Evolutionary conservation across 2,797 vertebrate genomes (phyloP).

Genomic region (Allobates femoralis): DNA sequence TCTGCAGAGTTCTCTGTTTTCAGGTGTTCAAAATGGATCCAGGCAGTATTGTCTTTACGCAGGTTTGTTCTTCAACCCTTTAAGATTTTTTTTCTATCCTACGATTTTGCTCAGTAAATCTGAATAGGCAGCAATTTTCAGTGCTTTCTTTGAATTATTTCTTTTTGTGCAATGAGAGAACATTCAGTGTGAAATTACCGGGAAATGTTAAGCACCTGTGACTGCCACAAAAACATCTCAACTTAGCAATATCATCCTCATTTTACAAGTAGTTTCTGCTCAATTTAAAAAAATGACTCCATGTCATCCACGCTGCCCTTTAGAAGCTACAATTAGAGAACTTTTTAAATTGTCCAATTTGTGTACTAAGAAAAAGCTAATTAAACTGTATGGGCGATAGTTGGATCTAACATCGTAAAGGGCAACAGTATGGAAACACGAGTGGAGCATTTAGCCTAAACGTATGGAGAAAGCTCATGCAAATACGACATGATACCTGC

Average conservation of each 20-base stretch:
- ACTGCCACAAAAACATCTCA: slow-evolving; percentile 22
- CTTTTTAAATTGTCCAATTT: slow-evolving; percentile 18
- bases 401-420: not conserved
- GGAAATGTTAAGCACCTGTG: slow-evolving; percentile 14
- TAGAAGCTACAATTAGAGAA: slow-evolving; percentile 21
- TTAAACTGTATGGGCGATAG: not conserved
- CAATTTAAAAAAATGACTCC: slow-evolving; percentile 5
- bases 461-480: slow-evolving; percentile 16
- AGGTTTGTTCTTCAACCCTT: slow-evolving; percentile 16
- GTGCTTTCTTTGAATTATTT: not conserved
- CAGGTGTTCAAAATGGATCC: not conserved
- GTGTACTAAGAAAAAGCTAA: slow-evolving; percentile 10
- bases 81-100: not conserved
- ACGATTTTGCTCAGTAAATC: not conserved
- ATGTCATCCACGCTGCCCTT: not conserved
- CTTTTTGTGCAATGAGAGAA: not conserved
- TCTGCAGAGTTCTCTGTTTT: not conserved
- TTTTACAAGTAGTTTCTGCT: not conserved
- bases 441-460: slow-evolving; percentile 19
- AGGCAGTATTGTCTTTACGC: not conserved
- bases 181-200: not conserved
- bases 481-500: slow-evolving; percentile 30
- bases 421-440: not conserved
- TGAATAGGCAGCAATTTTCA: not conserved
- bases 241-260: not conserved